Evolutionary conservation across 35 echinoderm and acorn worm species (phyloP), one percentile per base, ranked within the genome.

Genomic region (Acanthaster planci): DNA sequence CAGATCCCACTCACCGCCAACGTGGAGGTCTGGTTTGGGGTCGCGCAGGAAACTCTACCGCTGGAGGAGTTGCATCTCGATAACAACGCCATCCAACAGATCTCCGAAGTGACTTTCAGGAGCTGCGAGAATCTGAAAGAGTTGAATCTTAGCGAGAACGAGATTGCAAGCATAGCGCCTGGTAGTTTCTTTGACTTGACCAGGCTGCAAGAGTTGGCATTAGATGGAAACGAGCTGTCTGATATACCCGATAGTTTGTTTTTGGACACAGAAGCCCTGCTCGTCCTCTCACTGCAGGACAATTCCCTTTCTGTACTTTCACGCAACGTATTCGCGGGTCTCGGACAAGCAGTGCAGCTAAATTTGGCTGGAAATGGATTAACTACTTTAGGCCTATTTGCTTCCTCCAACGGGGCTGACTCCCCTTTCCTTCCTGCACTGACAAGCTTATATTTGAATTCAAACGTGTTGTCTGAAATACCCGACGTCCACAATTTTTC

Each of bases 1-100:
- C 34, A 10, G 30, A 26, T 72, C 3, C 29, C 64, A 0, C 34
- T 72, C 21, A 26, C 64, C 64, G 23, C 64, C 19, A 72, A 26
- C 34, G 64, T 72, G 14, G 64, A 72, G 64, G 64, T 27, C 64
- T 72, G 64, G 64, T 72, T 72, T 23, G 64, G 34, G 64, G 64
- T 72, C 64, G 30, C 26, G 23, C 30, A 10, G 29, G 14, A 72
- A 47, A 47, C 12, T 72, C 8, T 72, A 14, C 29, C 64, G 14
- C 8, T 72, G 30, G 64, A 72, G 64, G 64, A 72, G 64, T 72
- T 72, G 34, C 19, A 72, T 26, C 64, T 72, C 30, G 64, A 14
- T 29, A 34, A 34, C 18, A 72, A 72, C 10, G 64, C 7, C 64
- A 72, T 72, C 26, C 26, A 35, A 72, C 26, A 26, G 23, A 34